Evolutionary conservation across 2,113 vertebrate species (phyloP).

Genomic region (Numenius arquata): DNA sequence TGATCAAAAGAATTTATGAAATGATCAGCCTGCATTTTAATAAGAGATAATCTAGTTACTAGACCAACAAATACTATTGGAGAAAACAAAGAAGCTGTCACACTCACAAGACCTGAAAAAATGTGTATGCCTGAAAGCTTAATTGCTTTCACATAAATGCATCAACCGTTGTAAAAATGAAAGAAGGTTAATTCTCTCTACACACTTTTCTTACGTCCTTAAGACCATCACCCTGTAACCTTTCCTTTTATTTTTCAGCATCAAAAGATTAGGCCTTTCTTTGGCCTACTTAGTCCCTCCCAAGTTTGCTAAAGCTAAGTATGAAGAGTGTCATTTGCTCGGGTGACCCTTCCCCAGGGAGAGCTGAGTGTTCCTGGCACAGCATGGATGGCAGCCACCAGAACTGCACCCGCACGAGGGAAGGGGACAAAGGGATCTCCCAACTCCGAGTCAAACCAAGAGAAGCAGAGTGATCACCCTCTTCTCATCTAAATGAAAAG

Average conservation of each 20-base stretch:
- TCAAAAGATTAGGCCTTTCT: neutral
- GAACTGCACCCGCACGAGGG: too few relatives aligned
- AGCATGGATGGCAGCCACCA: neutral
- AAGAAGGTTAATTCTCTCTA: neutral
- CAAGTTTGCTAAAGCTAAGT: neutral
- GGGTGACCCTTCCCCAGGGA: neutral
- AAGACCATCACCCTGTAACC: neutral
- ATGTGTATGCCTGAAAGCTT: neutral
- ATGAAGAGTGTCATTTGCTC: neutral
- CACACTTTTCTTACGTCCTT: neutral
- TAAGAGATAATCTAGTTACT: neutral
- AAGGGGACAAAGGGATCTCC: neutral
- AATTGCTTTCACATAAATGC: neutral
- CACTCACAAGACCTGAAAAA: neutral
- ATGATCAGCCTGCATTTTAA: neutral
- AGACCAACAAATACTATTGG: neutral
- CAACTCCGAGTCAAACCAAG: neutral
- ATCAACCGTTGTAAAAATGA: neutral
- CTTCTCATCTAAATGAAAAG: neutral
- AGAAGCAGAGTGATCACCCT: neutral
- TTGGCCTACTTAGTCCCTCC: neutral
- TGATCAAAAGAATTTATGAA: neutral
- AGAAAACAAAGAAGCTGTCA: neutral
- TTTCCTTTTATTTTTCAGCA: neutral
- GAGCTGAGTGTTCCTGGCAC: neutral